Conservation (phyloP, 2,797 vertebrate genomes). For the Catharus ustulatus region DNA sequence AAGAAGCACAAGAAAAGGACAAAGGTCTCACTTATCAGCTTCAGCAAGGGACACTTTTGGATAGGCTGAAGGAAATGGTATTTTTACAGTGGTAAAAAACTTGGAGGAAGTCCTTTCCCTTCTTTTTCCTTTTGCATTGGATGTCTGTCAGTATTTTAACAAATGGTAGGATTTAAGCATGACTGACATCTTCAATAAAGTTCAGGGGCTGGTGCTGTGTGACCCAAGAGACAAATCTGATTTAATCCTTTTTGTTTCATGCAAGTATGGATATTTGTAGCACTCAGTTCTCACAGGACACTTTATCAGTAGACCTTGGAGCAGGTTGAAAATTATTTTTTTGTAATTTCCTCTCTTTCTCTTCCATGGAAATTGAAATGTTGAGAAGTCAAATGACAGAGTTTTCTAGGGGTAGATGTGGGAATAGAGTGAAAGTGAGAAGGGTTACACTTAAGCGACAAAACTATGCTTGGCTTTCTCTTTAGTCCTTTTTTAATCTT, state of each 20-base stretch:
- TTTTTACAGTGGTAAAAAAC: background rate
- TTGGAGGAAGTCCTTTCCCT: background rate
- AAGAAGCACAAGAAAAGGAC: background rate
- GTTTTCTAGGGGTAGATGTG: background rate
- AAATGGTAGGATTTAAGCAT: background rate
- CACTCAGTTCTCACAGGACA: background rate
- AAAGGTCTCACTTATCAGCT: background rate
- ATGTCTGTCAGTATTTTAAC: background rate
- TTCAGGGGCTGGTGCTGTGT: background rate
- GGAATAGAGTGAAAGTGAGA: background rate
- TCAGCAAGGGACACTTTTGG: background rate
- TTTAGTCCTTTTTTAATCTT: background rate
- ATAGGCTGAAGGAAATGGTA: background rate
- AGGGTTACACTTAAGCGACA: background rate
- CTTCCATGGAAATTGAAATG: background rate
- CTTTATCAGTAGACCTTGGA: background rate
- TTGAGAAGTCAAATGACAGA: background rate
- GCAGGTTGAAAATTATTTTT: background rate
- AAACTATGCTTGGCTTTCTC: background rate
- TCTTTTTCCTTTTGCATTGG: background rate
- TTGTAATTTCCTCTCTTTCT: background rate
- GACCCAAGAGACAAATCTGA: background rate
- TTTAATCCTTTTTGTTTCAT: background rate
- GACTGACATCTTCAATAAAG: background rate
- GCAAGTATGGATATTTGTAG: background rate